These are phyloP conservation scores for Falco columbarius DNA, from an alignment of 2,797 vertebrate species.

Conservation along the genomic window DNA sequence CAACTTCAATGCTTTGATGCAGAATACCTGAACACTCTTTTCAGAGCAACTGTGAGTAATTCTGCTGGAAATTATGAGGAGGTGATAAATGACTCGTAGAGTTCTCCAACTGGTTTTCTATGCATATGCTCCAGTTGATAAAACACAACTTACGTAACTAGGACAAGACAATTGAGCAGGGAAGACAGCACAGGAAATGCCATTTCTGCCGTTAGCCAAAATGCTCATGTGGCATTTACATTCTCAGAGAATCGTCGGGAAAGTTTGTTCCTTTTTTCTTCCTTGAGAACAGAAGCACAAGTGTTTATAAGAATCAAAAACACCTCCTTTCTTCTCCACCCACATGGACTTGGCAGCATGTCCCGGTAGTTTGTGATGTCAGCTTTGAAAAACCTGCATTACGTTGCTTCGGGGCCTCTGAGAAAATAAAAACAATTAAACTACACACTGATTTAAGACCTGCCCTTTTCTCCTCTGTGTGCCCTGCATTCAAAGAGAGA, in stretches of 20 bases:
- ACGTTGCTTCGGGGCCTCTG: neutral
- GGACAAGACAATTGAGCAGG: slow-evolving; percentile 28
- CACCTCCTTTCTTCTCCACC: slow-evolving; percentile 52
- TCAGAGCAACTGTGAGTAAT: slow-evolving; percentile 50
- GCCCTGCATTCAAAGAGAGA: neutral
- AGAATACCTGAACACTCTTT: slow-evolving; percentile 25
- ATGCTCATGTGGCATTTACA: neutral
- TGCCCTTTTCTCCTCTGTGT: neutral
- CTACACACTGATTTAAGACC: neutral
- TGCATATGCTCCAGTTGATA: slow-evolving; percentile 9
- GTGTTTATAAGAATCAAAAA: slow-evolving; percentile 34
- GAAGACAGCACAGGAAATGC: slow-evolving; percentile 60
- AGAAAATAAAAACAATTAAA: slow-evolving; percentile 52
- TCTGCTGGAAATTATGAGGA: slow-evolving; percentile 41
- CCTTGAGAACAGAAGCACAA: slow-evolving; percentile 25
- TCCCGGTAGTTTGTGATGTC: slow-evolving; percentile 33
- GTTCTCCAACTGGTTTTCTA: slow-evolving; percentile 53
- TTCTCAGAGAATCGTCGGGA: neutral
- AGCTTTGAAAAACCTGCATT: slow-evolving; percentile 42
- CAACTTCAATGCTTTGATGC: neutral
- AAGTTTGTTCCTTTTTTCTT: slow-evolving; percentile 18
- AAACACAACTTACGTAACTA: slow-evolving; percentile 57
- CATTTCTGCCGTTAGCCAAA: slow-evolving; percentile 1
- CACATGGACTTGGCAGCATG: slow-evolving; percentile 36
- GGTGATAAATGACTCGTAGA: slow-evolving; percentile 8